Percentiles rank a stretch among this genome's conserved stretches.
These are phyloP conservation scores for Sarcophaga subvicina DNA, from an alignment of 2,888 invertebrate genomes.

Conservation along the genomic window DNA sequence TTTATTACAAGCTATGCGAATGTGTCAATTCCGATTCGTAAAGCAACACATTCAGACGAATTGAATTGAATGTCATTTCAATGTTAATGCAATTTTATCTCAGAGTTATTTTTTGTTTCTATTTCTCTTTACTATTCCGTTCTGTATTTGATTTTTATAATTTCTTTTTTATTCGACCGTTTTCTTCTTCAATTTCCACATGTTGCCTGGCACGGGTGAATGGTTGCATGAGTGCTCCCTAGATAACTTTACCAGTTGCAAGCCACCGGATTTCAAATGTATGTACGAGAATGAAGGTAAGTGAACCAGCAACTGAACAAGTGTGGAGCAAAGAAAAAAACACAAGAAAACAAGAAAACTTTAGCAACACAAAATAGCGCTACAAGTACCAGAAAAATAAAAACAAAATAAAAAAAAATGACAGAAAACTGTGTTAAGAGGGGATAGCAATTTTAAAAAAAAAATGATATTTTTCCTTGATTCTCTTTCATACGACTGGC, in stretches of 20 bases:
- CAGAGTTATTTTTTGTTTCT: constrained; percentile 1
- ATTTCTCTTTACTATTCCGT: neutral
- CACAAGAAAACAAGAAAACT: too few species aligned
- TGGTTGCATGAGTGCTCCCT: constrained; percentile 5
- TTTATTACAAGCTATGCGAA: neutral
- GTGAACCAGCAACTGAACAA: constrained; percentile 44
- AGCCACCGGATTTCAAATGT: constrained; percentile 76
- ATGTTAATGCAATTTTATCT: constrained; percentile 67
- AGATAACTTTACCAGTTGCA: constrained; percentile 77
- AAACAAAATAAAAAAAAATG: neutral
- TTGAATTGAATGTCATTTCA: constrained; percentile 35
- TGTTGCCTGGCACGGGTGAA: neutral
- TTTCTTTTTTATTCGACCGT: neutral
- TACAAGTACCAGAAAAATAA: too few species aligned
- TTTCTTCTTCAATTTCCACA: neutral
- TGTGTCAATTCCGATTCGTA: neutral
- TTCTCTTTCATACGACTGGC: too few species aligned
- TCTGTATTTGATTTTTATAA: neutral
- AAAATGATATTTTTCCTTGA: constrained; percentile 22
- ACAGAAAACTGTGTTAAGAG: constrained; percentile 23
- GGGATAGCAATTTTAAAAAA: constrained; percentile 21
- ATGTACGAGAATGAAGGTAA: constrained; percentile 76
- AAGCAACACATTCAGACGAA: neutral
- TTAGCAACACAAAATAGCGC: too few species aligned
- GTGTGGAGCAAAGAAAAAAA: neutral